Percentiles rank a stretch among this genome's conserved stretches.
Conservation (phyloP, 2,113 vertebrate species). For the Psilopsiagon aurifrons region DNA sequence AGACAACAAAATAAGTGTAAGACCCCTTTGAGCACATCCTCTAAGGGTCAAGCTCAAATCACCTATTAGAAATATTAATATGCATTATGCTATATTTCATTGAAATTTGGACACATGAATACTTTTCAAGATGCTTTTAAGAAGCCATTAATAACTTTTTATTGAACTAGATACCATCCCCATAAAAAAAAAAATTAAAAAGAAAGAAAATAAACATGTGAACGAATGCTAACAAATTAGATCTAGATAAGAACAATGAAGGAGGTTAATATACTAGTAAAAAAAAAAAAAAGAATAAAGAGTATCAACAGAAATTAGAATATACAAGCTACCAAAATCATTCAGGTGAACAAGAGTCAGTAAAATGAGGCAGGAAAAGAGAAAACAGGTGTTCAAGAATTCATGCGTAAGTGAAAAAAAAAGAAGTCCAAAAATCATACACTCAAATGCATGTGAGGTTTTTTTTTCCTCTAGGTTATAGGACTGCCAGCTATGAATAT, state of each 20-base stretch:
- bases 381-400: neutral
- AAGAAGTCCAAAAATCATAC: neutral
- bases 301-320: neutral
- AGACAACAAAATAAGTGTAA: neutral
- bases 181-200: neutral
- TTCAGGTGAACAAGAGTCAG: neutral
- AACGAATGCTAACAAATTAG: neutral
- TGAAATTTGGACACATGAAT: neutral
- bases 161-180: neutral
- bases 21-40: neutral
- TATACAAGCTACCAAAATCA: neutral
- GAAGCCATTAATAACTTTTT: neutral
- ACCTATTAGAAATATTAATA: neutral
- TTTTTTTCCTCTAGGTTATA: neutral
- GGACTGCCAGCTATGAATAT: neutral
- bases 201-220: neutral
- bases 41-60: neutral
- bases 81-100: neutral
- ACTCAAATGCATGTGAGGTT: accelerated
- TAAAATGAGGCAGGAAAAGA: neutral
- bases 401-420: neutral
- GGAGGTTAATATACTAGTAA: neutral
- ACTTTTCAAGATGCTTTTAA: neutral
- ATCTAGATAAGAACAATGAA: neutral
- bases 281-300: neutral